Conservation (phyloP, 2,888 invertebrate species). For the Pharmacophagus antenor region DNA sequence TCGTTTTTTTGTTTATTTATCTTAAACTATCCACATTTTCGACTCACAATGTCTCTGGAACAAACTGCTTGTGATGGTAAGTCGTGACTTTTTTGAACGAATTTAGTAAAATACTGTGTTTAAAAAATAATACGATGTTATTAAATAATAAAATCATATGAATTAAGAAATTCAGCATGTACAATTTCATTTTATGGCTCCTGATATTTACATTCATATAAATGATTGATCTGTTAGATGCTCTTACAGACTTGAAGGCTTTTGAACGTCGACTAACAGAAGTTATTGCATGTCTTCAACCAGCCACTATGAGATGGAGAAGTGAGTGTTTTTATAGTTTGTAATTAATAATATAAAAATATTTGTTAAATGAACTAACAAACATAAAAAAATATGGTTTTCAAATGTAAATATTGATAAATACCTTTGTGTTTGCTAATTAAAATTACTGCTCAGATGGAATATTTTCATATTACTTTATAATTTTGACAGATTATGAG, state of each 20-base stretch:
- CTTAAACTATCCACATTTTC: slow-evolving; percentile 4
- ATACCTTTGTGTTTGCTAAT: too few relatives aligned
- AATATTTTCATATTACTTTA: not conserved
- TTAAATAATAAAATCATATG: not conserved
- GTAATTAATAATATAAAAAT: not conserved
- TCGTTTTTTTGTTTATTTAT: not conserved
- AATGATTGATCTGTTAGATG: slow-evolving; percentile 37
- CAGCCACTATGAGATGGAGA: slow-evolving; percentile 97
- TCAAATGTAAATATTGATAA: too few relatives aligned
- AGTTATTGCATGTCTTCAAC: slow-evolving; percentile 97
- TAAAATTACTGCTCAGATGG: too few relatives aligned
- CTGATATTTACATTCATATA: slow-evolving; percentile 31
- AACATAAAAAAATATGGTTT: not conserved
- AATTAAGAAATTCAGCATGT: not conserved
- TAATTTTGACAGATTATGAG: not conserved
- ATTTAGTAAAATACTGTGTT: not conserved
- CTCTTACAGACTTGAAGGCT: slow-evolving; percentile 94
- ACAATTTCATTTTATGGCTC: slow-evolving; percentile 7
- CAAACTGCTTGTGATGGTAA: slow-evolving; percentile 96
- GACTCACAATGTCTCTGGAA: slow-evolving; percentile 86
- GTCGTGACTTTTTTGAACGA: slow-evolving; percentile 26
- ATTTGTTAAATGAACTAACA: not conserved
- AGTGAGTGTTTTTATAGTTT: slow-evolving; percentile 80
- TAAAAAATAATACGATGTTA: not conserved
- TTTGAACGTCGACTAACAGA: slow-evolving; percentile 98